Evolutionary conservation across 2,797 vertebrate species (phyloP).

Genomic region (Pseudochirops corinnae): DNA sequence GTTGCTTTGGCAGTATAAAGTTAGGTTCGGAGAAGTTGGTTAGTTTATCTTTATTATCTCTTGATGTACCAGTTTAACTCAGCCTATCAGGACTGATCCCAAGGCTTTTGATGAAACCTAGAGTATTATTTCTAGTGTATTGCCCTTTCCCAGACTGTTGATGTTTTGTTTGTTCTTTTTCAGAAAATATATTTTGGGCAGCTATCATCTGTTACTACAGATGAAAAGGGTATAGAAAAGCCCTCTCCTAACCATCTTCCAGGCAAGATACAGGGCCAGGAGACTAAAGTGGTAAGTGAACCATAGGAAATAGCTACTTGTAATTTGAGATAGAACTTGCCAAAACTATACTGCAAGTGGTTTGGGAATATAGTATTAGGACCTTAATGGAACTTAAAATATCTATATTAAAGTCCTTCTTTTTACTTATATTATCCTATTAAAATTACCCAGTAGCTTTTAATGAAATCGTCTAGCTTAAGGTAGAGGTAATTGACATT

Average conservation of each 20-base stretch:
- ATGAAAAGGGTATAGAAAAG: neutral
- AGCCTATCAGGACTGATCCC: conserved; percentile 35
- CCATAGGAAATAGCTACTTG: conserved; percentile 5
- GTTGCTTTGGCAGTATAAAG: conserved; percentile 3
- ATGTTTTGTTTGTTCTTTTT: neutral
- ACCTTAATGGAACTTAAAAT: neutral
- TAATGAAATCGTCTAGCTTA: neutral
- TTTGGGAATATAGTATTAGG: conserved; percentile 1
- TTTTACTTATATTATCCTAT: neutral
- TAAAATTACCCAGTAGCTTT: neutral
- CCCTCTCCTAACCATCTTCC: neutral
- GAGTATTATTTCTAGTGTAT: neutral
- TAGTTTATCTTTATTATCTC: neutral
- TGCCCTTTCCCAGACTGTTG: conserved; percentile 1
- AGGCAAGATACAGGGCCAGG: neutral
- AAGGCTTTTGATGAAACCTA: neutral
- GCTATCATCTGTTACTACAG: neutral
- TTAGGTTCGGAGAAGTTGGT: conserved; percentile 15
- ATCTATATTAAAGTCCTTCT: neutral
- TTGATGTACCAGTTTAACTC: conserved; percentile 12
- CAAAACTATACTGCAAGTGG: conserved; percentile 1
- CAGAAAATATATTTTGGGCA: neutral
- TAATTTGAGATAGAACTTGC: conserved; percentile 19
- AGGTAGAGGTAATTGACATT: neutral
- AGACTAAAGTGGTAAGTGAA: neutral